Evolutionary conservation across 92 coral and sea anemone genomes (phyloP), one percentile per base, ranked within the genome.

Genomic region (Porites rus): DNA sequence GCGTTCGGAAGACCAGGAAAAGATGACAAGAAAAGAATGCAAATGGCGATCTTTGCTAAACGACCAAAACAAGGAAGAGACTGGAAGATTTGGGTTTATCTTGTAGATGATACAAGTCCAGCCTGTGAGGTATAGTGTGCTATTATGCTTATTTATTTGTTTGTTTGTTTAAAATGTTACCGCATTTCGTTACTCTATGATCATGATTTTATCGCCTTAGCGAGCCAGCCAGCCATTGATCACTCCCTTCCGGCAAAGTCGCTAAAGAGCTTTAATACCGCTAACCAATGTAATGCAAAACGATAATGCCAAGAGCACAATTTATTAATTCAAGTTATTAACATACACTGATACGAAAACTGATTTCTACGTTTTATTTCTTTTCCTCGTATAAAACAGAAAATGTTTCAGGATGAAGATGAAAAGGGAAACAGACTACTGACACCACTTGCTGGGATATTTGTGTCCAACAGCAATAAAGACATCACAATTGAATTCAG

Each of bases 11-110:
- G 8, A 0, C 73, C 87, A 10, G 65, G 63, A 43, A 14, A 0
- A 65, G 63, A 52, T 4, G 87, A 84, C 72, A 51, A 75, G 72
- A 84, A 84, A 50, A 31, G 87, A 64, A 84, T 84, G 87, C 81
- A 74, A 75, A 84, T 84, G 87, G 81, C 51, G 59, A 84, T 74
- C 38, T 84, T 84, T 65, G 87, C 81, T 0, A 51, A 14, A 51
- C 21, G 51, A 1, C 72, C 87, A 2, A 63, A 52, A 7, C 75
- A 56, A 2, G 87, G 87, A 52, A 11, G 62, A 51, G 28, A 73
- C 54, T 73, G 72, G 81, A 22, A 65, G 6, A 75, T 84, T 25
- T 22, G 28, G 6, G 81, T 84, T 21, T 62, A 74, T 18, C 73
- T 84, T 6, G 12, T 84, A n/a, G 81, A 84, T 63, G 87, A 84